A percentile compares a stretch with the other conserved stretches of the same genome.
Evolutionary conservation across 2,888 invertebrate genomes (phyloP).

Genomic region (Heterodera filipjevi): DNA sequence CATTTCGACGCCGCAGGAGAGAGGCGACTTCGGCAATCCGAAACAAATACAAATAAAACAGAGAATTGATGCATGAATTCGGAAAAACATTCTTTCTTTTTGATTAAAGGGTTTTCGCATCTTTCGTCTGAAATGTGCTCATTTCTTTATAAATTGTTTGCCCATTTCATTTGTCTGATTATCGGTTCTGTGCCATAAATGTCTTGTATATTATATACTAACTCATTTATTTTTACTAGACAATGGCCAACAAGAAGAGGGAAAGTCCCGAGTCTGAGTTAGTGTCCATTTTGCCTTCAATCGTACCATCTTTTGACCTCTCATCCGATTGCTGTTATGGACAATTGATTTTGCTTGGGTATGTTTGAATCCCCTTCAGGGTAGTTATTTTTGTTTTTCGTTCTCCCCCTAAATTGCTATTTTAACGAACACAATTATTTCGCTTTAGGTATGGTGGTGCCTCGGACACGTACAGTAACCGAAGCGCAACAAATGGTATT

Average conservation of each 20-base stretch:
- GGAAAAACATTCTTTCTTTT: background rate
- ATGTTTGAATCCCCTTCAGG: background rate
- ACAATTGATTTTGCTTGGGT: slow-evolving; percentile 60
- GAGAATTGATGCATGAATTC: background rate
- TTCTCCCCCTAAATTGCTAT: too few relatives aligned
- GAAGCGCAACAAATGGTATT: background rate
- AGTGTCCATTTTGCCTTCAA: background rate
- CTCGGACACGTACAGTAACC: slow-evolving; percentile 40
- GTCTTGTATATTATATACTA: background rate
- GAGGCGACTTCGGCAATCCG: slow-evolving; percentile 25
- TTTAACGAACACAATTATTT: too few relatives aligned
- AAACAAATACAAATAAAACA: slow-evolving; percentile 21
- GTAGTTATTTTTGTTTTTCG: too few relatives aligned
- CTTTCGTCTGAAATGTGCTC: background rate
- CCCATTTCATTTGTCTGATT: background rate
- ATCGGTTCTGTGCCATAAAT: background rate
- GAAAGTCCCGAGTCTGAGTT: background rate
- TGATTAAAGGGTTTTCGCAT: background rate
- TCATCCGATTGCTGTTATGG: slow-evolving; percentile 48
- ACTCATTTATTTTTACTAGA: background rate
- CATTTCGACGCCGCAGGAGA: slow-evolving; percentile 21
- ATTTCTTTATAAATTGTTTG: background rate
- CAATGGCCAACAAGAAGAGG: background rate
- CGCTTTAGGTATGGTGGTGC: slow-evolving; percentile 51
- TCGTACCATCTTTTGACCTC: background rate